Conservation (phyloP, 2,797 vertebrate species). For the Chaenodraco wilsoni region DNA sequence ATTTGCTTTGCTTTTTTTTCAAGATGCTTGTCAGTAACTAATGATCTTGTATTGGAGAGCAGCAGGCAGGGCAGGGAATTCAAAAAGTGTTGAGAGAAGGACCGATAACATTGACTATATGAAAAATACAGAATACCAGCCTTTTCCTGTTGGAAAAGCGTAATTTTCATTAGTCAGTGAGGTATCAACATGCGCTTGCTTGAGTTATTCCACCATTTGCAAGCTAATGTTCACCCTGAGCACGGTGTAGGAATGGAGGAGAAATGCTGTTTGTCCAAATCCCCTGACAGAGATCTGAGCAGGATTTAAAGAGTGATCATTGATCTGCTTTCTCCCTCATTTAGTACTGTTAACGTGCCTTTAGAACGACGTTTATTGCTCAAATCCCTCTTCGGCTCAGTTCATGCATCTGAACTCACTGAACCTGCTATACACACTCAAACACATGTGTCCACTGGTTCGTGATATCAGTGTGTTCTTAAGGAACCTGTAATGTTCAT, state of each 20-base stretch:
- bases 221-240: not conserved
- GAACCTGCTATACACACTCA: constrained; percentile 14
- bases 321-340: constrained; percentile 12
- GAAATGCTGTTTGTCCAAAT: constrained; percentile 16
- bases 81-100: too few relatives aligned
- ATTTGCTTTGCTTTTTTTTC: too few relatives aligned
- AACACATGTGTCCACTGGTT: not conserved
- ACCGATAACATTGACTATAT: not conserved
- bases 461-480: not conserved
- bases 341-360: constrained; percentile 26
- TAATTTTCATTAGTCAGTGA: not conserved
- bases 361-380: constrained; percentile 13
- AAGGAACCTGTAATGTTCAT: not conserved
- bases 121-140: not conserved
- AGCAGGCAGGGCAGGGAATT: too few relatives aligned
- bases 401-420: constrained; percentile 13
- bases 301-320: constrained; percentile 18
- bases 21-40: too few relatives aligned
- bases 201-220: not conserved
- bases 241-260: not conserved
- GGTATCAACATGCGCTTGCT: not conserved
- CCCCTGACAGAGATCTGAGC: constrained; percentile 18
- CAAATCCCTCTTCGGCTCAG: constrained; percentile 23
- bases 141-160: not conserved
- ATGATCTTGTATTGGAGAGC: too few relatives aligned